Evolutionary conservation across 2,888 invertebrate species (phyloP).

Genomic region (Chaetoderma sp.): DNA sequence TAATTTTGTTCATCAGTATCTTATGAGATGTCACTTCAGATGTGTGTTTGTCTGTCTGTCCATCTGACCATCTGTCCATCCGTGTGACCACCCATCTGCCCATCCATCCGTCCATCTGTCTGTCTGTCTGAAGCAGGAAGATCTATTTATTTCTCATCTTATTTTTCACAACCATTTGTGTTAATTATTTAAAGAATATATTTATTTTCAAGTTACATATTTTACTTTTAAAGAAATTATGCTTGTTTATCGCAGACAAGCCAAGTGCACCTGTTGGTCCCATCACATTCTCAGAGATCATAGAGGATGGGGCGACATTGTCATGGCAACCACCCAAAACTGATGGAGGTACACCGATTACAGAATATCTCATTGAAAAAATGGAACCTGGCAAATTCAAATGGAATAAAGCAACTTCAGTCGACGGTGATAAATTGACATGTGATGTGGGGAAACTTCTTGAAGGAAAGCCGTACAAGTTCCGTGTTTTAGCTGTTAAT

Average conservation of each 20-base stretch:
- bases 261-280: constrained; percentile 50
- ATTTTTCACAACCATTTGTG: too few species aligned
- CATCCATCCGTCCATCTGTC: too few species aligned
- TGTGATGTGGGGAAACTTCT: constrained; percentile 75
- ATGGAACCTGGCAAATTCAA: not conserved
- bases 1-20: too few species aligned
- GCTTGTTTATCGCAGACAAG: constrained; percentile 42
- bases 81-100: too few species aligned
- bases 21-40: too few species aligned
- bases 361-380: constrained; percentile 52
- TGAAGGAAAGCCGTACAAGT: constrained; percentile 85
- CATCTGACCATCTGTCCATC: too few species aligned
- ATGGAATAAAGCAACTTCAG: not conserved
- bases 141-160: too few species aligned
- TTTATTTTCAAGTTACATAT: too few species aligned
- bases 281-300: constrained; percentile 35
- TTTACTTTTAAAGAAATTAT: too few species aligned
- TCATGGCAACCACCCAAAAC: constrained; percentile 56
- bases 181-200: not conserved
- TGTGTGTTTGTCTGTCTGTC: too few species aligned
- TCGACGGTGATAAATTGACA: not conserved
- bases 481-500: constrained; percentile 88
- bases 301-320: constrained; percentile 47
- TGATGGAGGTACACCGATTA: constrained; percentile 63
- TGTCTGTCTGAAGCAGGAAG: too few species aligned